Base-by-base conservation (phyloP, 2,888 invertebrate species). In the Acanthosepion pharaonis region DNA sequence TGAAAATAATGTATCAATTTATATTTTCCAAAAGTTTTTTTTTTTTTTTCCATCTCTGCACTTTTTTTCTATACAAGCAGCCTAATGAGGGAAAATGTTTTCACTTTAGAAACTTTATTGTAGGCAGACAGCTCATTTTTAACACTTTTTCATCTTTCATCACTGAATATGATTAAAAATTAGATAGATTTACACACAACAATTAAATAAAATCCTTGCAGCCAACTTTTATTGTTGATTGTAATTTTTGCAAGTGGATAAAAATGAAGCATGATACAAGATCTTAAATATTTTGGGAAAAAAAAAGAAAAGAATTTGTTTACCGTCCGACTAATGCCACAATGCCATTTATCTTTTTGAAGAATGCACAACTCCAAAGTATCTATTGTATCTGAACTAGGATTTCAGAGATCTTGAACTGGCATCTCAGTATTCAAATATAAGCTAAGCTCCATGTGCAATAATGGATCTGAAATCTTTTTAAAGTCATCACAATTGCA, bases 241-340 rank as follows among this genome's bases (percentile, higher is more conserved):
- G 33, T 33, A 33, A 33, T 33, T 33, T 33, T 33, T 33, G 33
- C 33, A 33, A 33, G 33, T 33, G 33, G 33, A 33, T 33, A 33
- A 33, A 33, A 33, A 33, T 33, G 33, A 33, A 33, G 33, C 33
- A 33, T n/a, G n/a, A n/a, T 78, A 78, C 78, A n/a, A n/a, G 33
- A n/a, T 0, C n/a, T n/a, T 8, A 28, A 78, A 4, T 78, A n/a
- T 78, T n/a, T n/a, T 78, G n/a, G 11, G n/a, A 28, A 78, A 78
- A 78, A 78, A 64, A 64, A 64, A 78, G n/a, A 78, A n/a, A 11
- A 78, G n/a, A 78, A 78, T 78, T 78, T 78, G 18, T 78, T 78
- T 78, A 78, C 78, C 78, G 78, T 78, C 78, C 78, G 78, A 78
- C 78, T 78, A 78, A 78, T 78, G 78, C 78, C 78, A 78, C 78